Evolutionary conservation across 2,797 vertebrate species (phyloP).

Genomic region (Eulemur coronatus): DNA sequence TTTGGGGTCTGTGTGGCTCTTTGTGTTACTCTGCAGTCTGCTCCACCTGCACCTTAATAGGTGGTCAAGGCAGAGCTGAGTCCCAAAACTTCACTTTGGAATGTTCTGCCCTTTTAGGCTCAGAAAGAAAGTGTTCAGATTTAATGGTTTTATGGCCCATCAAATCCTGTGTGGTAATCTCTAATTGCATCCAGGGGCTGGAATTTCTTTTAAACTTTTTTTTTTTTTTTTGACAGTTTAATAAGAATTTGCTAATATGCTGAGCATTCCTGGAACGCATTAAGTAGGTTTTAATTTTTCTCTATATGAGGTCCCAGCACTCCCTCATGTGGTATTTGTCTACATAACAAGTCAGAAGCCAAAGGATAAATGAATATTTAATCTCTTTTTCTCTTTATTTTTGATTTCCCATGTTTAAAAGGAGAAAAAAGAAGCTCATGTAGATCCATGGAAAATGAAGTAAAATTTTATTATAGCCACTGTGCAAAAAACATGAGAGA

Average conservation of each 20-base stretch:
- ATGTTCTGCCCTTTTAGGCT: conserved; percentile 55
- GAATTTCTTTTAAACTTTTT: conserved; percentile 48
- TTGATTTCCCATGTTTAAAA: conserved; percentile 3
- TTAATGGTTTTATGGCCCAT: conserved; percentile 65
- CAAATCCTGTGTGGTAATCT: conserved; percentile 72
- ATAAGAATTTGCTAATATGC: conserved; percentile 50
- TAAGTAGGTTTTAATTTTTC: not conserved
- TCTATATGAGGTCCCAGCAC: conserved; percentile 75
- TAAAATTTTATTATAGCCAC: not conserved
- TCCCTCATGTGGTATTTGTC: conserved; percentile 78
- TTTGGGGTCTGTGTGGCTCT: conserved; percentile 37
- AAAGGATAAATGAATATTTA: not conserved
- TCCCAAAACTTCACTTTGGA: conserved; percentile 62
- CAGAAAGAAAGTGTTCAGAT: conserved; percentile 68
- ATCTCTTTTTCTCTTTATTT: not conserved
- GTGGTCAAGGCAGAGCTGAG: not conserved
- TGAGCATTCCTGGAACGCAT: not conserved
- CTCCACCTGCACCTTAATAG: conserved; percentile 62
- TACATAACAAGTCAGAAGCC: conserved; percentile 46
- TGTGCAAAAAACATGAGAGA: not conserved
- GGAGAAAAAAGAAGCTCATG: not conserved
- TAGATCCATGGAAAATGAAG: not conserved
- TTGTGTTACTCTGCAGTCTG: not conserved
- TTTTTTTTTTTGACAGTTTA: conserved; percentile 67
- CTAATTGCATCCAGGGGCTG: conserved; percentile 66